These are phyloP conservation scores for Danio rerio DNA, from an alignment of 2,113 vertebrate species.

Conservation along the genomic window DNA sequence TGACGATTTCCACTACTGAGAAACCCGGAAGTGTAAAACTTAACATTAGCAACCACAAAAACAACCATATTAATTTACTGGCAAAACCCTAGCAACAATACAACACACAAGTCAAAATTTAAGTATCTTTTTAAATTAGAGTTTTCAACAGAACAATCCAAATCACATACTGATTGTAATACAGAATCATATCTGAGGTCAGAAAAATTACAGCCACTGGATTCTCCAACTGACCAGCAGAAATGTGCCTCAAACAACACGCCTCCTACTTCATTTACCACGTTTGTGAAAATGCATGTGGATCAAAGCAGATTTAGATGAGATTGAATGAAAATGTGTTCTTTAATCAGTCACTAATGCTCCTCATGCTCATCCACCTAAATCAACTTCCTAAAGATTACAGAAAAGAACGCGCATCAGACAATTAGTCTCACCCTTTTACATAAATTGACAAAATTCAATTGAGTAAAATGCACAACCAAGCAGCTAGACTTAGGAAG, in stretches of 20 bases:
- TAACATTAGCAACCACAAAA: neutral
- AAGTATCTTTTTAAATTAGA: neutral
- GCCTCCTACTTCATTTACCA: slow-evolving; percentile 2
- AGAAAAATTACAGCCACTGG: neutral
- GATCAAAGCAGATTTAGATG: slow-evolving; percentile 45
- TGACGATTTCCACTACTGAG: no score
- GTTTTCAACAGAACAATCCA: no score
- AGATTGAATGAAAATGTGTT: slow-evolving; percentile 67
- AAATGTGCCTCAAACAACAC: neutral
- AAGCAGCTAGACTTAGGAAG: neutral
- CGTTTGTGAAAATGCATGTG: slow-evolving; percentile 17
- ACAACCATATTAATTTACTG: neutral
- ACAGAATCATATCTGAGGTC: neutral
- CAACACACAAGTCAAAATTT: neutral
- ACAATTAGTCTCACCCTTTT: slow-evolving; percentile 50
- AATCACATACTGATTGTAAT: neutral
- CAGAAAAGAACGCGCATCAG: slow-evolving; percentile 32
- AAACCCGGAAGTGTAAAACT: no score
- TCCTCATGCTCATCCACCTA: slow-evolving; percentile 38
- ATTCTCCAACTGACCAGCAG: neutral
- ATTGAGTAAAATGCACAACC: neutral
- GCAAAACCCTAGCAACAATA: neutral
- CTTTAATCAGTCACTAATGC: slow-evolving; percentile 65
- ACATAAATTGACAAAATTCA: slow-evolving; percentile 23
- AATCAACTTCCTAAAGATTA: slow-evolving; percentile 52